phyloP scores from a whole-genome alignment of 2,888 invertebrate species.

The Chalcis sispes region DNA sequence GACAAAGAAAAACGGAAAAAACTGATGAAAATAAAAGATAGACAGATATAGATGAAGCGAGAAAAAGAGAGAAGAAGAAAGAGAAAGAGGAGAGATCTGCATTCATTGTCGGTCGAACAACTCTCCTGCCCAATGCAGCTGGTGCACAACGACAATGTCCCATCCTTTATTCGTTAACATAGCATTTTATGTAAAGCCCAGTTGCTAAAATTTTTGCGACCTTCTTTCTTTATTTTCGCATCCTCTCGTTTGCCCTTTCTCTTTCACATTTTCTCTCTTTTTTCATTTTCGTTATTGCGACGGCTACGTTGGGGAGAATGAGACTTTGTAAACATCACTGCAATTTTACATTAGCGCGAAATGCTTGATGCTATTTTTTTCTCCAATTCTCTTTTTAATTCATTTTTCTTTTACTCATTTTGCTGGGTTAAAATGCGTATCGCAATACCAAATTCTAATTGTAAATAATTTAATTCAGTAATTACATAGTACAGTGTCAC shows the following conservation, averaged over 20 bases:
- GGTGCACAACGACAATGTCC: conserved; percentile 11
- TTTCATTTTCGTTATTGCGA: background rate
- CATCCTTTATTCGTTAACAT: conserved; percentile 30
- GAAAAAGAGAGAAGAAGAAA: background rate
- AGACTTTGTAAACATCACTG: conserved; percentile 14
- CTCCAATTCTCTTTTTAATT: background rate
- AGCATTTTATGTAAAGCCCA: conserved; percentile 25
- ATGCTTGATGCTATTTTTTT: background rate
- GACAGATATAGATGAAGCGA: background rate
- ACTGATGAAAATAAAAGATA: background rate
- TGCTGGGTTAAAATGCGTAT: background rate
- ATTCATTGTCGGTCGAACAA: conserved; percentile 23
- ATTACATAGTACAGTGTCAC: too few species aligned
- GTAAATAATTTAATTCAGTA: too few species aligned
- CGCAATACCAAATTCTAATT: too few species aligned
- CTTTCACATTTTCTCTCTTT: background rate
- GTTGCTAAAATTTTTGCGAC: conserved; percentile 25
- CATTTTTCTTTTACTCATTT: background rate
- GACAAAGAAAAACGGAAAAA: background rate
- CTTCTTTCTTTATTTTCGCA: background rate
- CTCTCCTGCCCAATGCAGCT: conserved; percentile 27
- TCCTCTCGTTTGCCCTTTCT: background rate
- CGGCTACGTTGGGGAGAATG: background rate
- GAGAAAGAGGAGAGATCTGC: background rate
- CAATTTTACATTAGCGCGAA: conserved; percentile 5